Conservation (phyloP, 92 coral and sea anemone species). For the Blastomussa wellsi region DNA sequence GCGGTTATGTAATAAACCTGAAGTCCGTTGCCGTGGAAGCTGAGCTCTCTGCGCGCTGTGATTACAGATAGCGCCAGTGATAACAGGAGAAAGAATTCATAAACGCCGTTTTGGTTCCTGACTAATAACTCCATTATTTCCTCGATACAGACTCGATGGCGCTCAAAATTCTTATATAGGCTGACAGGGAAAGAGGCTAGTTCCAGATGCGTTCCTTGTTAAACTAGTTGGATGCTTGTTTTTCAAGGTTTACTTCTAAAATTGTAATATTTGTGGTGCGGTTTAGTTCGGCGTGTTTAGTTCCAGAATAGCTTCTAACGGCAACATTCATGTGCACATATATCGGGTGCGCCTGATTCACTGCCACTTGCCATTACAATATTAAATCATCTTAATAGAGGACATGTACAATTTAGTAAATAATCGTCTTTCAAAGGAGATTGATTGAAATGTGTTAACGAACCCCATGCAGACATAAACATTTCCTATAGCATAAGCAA, state of each 20-base stretch:
- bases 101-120: neutral
- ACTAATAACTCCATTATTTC: neutral
- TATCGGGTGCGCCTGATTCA: neutral
- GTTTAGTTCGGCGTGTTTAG: neutral
- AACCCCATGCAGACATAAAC: slow-evolving; percentile 6
- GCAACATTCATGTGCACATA: neutral
- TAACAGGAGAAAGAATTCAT: neutral
- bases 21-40: slow-evolving; percentile 19
- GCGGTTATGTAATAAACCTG: slow-evolving; percentile 4
- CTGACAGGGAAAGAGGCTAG: neutral
- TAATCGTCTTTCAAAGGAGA: slow-evolving; percentile 3
- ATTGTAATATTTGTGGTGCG: neutral
- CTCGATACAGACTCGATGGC: neutral
- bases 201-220: neutral
- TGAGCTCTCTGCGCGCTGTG: neutral
- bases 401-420: slow-evolving; percentile 25
- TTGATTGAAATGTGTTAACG: slow-evolving; percentile 26
- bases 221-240: neutral
- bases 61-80: neutral
- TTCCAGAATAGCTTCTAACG: neutral
- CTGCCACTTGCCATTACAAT: slow-evolving; percentile 13
- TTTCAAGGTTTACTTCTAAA: neutral
- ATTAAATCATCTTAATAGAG: slow-evolving; percentile 8
- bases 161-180: neutral
- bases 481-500: slow-evolving; percentile 9